Percentiles rank a stretch among this genome's conserved stretches.
Conservation (phyloP, 2,113 vertebrate species). For the Vulpes vulpes region DNA sequence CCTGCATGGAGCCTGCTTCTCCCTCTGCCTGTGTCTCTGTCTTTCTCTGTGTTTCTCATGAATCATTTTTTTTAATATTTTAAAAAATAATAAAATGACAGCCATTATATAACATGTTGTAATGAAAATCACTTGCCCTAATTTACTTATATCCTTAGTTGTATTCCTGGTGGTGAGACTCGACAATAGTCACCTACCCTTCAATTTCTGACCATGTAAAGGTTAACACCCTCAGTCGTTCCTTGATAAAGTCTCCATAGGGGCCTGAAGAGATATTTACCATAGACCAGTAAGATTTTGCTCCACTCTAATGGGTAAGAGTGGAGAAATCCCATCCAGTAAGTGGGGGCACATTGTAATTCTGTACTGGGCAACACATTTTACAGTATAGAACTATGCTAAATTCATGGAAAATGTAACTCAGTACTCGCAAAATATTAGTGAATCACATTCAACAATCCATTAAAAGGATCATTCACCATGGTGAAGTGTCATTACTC, state of each 20-base stretch:
- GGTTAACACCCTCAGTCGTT: background rate
- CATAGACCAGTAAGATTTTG: accelerated
- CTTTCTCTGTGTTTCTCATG: too few species aligned
- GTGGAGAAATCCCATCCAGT: background rate
- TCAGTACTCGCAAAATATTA: background rate
- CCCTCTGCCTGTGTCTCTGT: too few species aligned
- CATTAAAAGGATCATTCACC: background rate
- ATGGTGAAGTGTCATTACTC: background rate
- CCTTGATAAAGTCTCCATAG: background rate
- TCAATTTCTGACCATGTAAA: background rate
- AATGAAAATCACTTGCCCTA: background rate
- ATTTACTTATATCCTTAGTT: background rate
- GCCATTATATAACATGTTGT: background rate
- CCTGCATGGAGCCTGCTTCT: too few species aligned
- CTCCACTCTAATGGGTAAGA: background rate
- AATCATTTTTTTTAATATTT: too few species aligned
- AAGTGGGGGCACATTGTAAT: background rate
- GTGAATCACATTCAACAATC: background rate
- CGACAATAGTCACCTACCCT: accelerated
- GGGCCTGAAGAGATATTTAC: background rate
- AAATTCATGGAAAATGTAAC: background rate
- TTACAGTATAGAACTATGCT: background rate
- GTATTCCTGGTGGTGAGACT: background rate
- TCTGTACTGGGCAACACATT: background rate
- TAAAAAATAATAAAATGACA: background rate